phyloP scores from a whole-genome alignment of 2,888 invertebrate genomes.

The Pachydiplax longipennis region DNA sequence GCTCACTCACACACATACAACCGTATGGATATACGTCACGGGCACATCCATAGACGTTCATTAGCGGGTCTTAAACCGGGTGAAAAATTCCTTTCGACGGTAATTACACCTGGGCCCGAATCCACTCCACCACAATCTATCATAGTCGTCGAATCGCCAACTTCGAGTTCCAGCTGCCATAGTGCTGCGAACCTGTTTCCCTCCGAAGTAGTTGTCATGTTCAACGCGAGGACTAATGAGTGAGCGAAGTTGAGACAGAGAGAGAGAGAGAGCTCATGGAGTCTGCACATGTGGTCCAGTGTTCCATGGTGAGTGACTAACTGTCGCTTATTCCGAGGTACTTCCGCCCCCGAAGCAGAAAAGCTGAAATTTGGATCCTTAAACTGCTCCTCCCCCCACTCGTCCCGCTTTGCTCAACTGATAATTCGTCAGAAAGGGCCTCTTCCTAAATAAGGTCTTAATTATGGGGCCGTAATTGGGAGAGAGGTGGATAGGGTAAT shows the following conservation, averaged over 20 bases:
- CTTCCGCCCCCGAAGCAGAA: conserved; percentile 18
- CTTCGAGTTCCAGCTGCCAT: not conserved
- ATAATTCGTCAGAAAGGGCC: conserved; percentile 29
- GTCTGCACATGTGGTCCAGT: conserved; percentile 19
- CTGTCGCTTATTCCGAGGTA: conserved; percentile 35
- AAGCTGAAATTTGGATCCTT: conserved; percentile 36
- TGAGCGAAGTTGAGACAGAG: not conserved
- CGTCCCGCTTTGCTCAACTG: conserved; percentile 29
- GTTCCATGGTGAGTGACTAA: conserved; percentile 37
- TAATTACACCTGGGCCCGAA: not conserved
- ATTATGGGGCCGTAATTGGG: conserved; percentile 51
- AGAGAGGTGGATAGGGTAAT: conserved; percentile 51
- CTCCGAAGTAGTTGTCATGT: not conserved
- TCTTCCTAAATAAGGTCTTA: conserved; percentile 49
- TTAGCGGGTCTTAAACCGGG: no score
- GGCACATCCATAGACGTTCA: no score
- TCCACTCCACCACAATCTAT: not conserved
- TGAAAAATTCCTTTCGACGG: not conserved
- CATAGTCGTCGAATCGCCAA: not conserved
- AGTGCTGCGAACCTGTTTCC: not conserved
- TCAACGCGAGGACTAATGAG: not conserved
- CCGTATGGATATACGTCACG: no score
- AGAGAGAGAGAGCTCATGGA: not conserved
- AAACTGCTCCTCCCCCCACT: not conserved
- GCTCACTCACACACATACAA: no score